Evolutionary conservation across 2,113 vertebrate species (phyloP), one percentile per base, ranked within the genome.

Genomic region (Cavia aperea): DNA sequence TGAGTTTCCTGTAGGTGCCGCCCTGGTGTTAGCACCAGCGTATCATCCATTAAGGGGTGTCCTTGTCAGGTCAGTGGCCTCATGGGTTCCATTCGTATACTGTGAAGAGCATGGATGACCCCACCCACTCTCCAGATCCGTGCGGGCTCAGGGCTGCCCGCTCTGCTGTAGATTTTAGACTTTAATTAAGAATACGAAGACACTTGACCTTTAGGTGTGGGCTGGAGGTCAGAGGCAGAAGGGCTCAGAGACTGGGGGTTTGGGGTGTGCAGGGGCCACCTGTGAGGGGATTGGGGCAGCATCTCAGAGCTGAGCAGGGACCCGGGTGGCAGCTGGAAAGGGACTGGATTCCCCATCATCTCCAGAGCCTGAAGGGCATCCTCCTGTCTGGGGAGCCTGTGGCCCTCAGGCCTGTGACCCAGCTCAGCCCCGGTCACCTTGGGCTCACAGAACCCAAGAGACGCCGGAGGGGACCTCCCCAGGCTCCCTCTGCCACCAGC

Each of bases 371-470:
- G 4, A 62, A 4, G 56, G 5, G 16, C 14, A 39, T 36, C 8
- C 23, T 78, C 7, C 9, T 4, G 11, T 12, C 43, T 51, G 39
- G 72, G 7, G 8, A 46, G 23, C 23, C 1, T 4, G 2, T 7
- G 5, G 43, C 39, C 39, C 72, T 43, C 72, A 75, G 39, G 23
- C 39, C 72, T 26, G 72, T 6, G 39, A 46, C 43, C 1, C 24
- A 24, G 72, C 72, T 26, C 43, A 49, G 73, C 43, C 73, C 26
- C 12, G 0, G 14, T 11, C 1, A 3, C 73, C 73, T 77, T 7
- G 24, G 73, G 29, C 73, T 29, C 24, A 7, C 73, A 8, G 26
- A 13, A 7, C 72, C 65, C 5, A 0, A 4, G 66, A 70, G 70
- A 73, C 72, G 2, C 4, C 3, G 10, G 7, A 19, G 73, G 23